Base-by-base conservation (phyloP, 2,888 invertebrate species). In the Magallana nippona region DNA sequence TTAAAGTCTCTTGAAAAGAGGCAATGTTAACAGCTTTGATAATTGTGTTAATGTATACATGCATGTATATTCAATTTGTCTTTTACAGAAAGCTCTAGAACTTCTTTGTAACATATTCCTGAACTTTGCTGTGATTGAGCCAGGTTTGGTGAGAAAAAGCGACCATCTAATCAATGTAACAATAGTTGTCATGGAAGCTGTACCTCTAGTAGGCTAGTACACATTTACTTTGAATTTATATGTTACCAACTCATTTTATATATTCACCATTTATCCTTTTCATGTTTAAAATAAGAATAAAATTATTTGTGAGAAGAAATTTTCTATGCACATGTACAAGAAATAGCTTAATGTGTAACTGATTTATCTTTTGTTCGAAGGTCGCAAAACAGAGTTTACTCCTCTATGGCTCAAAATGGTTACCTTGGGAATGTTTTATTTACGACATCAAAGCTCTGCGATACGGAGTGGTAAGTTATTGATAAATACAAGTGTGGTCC, bases 31-130 rank as follows among this genome's bases (percentile, higher is more conserved):
- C 8, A 44, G 44, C 44, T 44, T 44, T 44, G 44, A 44, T 44
- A 44, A 32, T 32, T 32, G 32, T 32, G 2, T 44, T 3, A 2
- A 32, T 3, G 5, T 32, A 32, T 27, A 27, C 27, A 27, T 27
- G 2, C 27, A 27, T 27, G 0, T 44, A 44, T 44, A 5, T 44
- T 44, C 44, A n/a, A 60, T 60, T 60, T 60, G 62, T 19, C 8
- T 19, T 78, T 90, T 89, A 17, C 88, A 92, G 92, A 88, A 87
- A 19, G 97, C 98, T 0, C 96, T 98, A 95, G 96, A 97, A 87
- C 97, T 98, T 89, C 96, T 97, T 56, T 98, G 98, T 94, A 98
- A 98, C 92, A 96, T 98, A 85, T 96, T 98, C 88, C 97, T 98
- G 97, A 98, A 98, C 93, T 95, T 98, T 2, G 97, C 97, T 17